phyloP scores from a whole-genome alignment of 35 echinoderm and acorn worm genomes.

The Lytechinus pictus region DNA sequence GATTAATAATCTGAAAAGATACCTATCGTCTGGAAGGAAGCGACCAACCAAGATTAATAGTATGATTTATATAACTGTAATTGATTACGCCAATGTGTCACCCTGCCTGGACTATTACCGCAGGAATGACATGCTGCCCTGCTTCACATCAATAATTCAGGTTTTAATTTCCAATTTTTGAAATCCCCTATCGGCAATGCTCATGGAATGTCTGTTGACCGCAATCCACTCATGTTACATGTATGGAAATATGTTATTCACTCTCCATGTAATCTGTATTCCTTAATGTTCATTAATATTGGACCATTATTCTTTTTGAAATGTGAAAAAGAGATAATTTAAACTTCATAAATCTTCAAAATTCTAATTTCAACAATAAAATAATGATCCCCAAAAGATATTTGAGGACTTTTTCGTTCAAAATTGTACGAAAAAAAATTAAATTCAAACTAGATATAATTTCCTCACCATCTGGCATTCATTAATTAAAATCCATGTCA shows the following conservation, averaged over 20 bases:
- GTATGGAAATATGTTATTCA: not conserved
- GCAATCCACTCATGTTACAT: not conserved
- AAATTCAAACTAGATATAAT: too few species aligned
- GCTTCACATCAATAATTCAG: not conserved
- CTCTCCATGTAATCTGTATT: too few species aligned
- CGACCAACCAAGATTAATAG: not conserved
- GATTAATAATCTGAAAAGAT: not conserved
- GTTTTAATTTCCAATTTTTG: not conserved
- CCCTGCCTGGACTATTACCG: not conserved
- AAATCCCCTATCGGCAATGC: not conserved
- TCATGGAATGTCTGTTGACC: not conserved
- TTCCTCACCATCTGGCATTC: too few species aligned
- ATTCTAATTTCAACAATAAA: too few species aligned
- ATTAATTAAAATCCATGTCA: too few species aligned
- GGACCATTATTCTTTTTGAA: too few species aligned
- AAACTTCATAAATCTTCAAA: too few species aligned
- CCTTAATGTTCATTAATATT: too few species aligned
- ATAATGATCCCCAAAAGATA: too few species aligned
- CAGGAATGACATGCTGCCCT: not conserved
- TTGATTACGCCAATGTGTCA: constrained; percentile 18
- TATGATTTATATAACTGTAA: not conserved
- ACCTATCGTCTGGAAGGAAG: not conserved
- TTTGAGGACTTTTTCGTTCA: too few species aligned
- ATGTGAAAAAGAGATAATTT: too few species aligned
- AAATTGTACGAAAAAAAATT: too few species aligned